Base-by-base conservation (phyloP, 2,113 vertebrate species). In the Ictalurus punctatus region DNA sequence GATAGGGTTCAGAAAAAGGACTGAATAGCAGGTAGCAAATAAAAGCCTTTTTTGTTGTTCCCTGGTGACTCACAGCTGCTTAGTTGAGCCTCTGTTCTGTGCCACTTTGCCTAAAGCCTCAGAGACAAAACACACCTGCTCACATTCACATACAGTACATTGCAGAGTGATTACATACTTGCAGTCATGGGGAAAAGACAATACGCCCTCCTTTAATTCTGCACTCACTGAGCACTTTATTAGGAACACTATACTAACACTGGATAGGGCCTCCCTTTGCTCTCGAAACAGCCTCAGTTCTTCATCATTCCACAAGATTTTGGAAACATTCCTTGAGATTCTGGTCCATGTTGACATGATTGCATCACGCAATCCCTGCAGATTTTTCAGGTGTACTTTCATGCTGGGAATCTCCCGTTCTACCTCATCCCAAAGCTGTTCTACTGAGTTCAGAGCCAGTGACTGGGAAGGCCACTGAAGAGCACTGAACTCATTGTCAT, bases 1-100 rank as follows among this genome's bases (percentile, higher is more conserved):
- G 83, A 90, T 81, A 84, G 87, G 85, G 65, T 85, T 76, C 89
- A 71, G 82, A 87, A 90, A 90, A 58, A 23, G 83, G 78, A 76
- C 61, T 86, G 89, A 92, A 90, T 87, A 65, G 63, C 54, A 88
- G 52, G 56, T 83, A 86, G 76, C 87, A 80, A 82, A 89, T 67
- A 19, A 83, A 91, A 85, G 61, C 86, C 88, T 40, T 61, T 61
- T n/a, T 23, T 82, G n/a, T 81, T 71, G 19, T 81, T 71, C 27
- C 84, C 56, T 79, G 16, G 27, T 89, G 88, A 89, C 48, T 86
- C 78, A 80, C 78, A 80, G 52, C 37, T 30, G 37, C 84, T 82
- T 83, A 71, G 27, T 30, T 34, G 67, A 87, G 52, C 19, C 37
- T 73, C 19, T 71, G 30, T 58, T 82, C 37, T 34, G 63, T 58